Percentiles rank a stretch among this genome's conserved stretches.
These are phyloP conservation scores for Tenthredo notha DNA, from an alignment of 2,888 invertebrate genomes.

Conservation along the genomic window DNA sequence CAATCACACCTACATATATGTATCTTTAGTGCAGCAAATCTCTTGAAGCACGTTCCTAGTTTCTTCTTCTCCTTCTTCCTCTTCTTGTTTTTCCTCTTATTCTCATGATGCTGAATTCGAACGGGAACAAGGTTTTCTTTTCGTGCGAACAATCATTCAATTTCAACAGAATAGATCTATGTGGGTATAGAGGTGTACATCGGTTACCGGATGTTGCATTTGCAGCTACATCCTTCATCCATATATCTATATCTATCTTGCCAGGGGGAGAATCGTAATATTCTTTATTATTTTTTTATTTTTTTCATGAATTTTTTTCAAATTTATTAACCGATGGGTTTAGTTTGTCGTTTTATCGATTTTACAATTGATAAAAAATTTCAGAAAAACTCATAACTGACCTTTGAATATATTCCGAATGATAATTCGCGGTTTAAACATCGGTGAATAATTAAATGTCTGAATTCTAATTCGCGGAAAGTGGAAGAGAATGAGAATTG, in stretches of 20 bases:
- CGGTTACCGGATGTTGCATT: slow-evolving; percentile 37
- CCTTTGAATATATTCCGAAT: neutral
- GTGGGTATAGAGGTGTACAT: slow-evolving; percentile 7
- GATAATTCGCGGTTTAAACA: neutral
- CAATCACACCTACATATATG: neutral
- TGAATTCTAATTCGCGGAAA: neutral
- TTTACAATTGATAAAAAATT: neutral
- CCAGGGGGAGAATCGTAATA: neutral
- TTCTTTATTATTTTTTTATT: neutral
- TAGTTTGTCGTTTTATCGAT: neutral
- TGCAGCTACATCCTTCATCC: slow-evolving; percentile 28
- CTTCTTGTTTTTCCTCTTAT: neutral
- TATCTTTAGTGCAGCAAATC: neutral
- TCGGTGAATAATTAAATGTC: neutral
- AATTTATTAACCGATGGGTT: neutral
- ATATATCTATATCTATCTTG: neutral
- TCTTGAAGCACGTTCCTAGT: neutral
- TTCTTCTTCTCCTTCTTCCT: neutral
- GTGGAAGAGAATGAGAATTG: neutral
- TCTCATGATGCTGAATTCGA: neutral
- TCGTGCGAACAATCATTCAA: slow-evolving; percentile 33
- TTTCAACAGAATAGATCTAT: slow-evolving; percentile 20
- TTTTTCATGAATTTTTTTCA: neutral
- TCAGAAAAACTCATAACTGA: neutral
- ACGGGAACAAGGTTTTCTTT: slow-evolving; percentile 35